These are phyloP conservation scores for Rhorus exstirpatorius DNA, from an alignment of 2,888 invertebrate species.

Conservation along the genomic window DNA sequence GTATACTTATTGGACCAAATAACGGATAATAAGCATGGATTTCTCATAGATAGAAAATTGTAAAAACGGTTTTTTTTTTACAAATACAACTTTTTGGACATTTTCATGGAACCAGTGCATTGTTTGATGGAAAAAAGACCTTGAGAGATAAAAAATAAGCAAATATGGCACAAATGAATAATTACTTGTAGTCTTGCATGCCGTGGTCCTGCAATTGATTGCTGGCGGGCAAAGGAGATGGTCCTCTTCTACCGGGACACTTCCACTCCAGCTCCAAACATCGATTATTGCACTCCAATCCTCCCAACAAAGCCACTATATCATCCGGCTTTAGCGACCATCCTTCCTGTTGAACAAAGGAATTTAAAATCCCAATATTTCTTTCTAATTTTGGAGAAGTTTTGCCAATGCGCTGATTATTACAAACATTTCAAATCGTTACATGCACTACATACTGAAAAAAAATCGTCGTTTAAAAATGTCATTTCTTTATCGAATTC, in stretches of 20 bases:
- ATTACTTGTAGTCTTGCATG: slow-evolving; percentile 81
- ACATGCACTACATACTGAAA: too few species aligned
- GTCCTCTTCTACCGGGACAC: slow-evolving; percentile 92
- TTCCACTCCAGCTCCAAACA: slow-evolving; percentile 92
- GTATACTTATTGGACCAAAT: too few species aligned
- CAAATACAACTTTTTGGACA: too few species aligned
- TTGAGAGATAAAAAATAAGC: background rate
- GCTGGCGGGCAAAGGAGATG: slow-evolving; percentile 90
- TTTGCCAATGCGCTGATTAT: too few species aligned
- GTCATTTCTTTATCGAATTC: background rate
- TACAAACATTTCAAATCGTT: too few species aligned
- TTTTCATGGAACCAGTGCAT: background rate
- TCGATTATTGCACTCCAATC: slow-evolving; percentile 89
- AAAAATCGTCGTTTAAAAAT: too few species aligned
- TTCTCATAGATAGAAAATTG: too few species aligned
- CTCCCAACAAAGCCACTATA: slow-evolving; percentile 90
- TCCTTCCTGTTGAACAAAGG: slow-evolving; percentile 78
- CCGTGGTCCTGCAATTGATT: slow-evolving; percentile 84
- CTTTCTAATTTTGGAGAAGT: background rate
- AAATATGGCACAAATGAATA: background rate
- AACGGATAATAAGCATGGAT: too few species aligned
- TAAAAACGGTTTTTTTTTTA: too few species aligned
- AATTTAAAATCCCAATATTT: background rate
- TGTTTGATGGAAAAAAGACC: background rate
- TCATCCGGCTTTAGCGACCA: slow-evolving; percentile 91